Percentiles rank a stretch among this genome's conserved stretches.
Evolutionary conservation across 2,888 invertebrate species (phyloP).

Genomic region (Ophioninae sp.): DNA sequence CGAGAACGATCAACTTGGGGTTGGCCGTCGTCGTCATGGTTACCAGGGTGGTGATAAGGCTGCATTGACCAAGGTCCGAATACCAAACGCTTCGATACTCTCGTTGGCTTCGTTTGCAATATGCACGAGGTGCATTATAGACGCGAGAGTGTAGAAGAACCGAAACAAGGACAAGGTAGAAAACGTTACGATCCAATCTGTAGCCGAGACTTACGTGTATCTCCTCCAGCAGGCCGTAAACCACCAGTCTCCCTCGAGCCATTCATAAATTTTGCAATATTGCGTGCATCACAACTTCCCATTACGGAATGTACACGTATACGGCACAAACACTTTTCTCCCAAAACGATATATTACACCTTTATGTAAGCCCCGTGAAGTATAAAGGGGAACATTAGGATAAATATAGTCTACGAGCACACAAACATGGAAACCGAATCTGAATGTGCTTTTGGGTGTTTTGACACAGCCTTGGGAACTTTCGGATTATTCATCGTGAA

Average conservation of each 20-base stretch:
- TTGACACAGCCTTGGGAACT: neutral
- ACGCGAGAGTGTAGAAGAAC: neutral
- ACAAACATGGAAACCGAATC: neutral
- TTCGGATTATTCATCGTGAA: neutral
- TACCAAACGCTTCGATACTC: neutral
- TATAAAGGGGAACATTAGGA: constrained; percentile 26
- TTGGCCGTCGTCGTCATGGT: neutral
- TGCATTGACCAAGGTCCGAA: constrained; percentile 6
- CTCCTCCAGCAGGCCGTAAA: constrained; percentile 43
- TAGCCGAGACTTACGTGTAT: constrained; percentile 15
- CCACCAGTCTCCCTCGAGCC: constrained; percentile 23
- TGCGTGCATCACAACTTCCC: constrained; percentile 24
- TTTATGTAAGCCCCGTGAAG: constrained; percentile 17
- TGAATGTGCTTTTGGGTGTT: constrained; percentile 3
- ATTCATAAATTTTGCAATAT: constrained; percentile 56
- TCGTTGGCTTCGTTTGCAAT: constrained; percentile 19
- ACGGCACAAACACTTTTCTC: constrained; percentile 1
- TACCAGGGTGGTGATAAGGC: neutral
- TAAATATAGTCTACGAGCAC: constrained; percentile 14
- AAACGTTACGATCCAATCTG: constrained; percentile 57
- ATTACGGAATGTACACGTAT: constrained; percentile 19
- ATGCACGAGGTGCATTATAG: neutral
- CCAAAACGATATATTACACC: constrained; percentile 9
- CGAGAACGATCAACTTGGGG: neutral
- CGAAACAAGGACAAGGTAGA: neutral